Evolutionary conservation across 2,113 vertebrate genomes (phyloP).

Genomic region (Heptranchias perlo): DNA sequence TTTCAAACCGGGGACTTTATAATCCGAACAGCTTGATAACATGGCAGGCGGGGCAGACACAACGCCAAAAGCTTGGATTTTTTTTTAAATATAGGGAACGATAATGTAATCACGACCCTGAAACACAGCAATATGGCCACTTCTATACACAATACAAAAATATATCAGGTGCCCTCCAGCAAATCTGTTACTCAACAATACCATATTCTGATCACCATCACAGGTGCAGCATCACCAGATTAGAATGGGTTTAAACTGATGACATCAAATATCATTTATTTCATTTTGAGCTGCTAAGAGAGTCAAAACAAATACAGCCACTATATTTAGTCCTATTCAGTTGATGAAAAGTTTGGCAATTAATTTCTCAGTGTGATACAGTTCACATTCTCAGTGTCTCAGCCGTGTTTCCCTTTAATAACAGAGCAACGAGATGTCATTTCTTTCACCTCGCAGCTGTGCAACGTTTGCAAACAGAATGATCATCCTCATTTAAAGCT

Average conservation of each 20-base stretch:
- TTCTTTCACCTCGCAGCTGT: conserved; percentile 33
- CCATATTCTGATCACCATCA: neutral
- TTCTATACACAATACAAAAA: neutral
- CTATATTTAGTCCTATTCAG: conserved; percentile 17
- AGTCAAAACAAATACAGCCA: conserved; percentile 1
- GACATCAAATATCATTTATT: conserved; percentile 17
- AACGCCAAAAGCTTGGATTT: neutral
- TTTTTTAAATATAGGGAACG: neutral
- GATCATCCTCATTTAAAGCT: conserved; percentile 33
- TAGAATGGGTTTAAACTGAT: neutral
- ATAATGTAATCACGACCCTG: neutral
- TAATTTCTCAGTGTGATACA: conserved; percentile 32
- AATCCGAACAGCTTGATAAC: neutral
- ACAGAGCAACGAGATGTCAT: conserved; percentile 32
- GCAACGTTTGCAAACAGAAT: conserved; percentile 16
- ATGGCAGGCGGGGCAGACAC: neutral
- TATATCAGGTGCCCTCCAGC: neutral
- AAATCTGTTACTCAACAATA: neutral
- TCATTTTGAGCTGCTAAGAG: conserved; percentile 21
- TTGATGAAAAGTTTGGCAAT: conserved; percentile 36
- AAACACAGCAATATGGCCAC: neutral
- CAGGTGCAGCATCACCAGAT: neutral
- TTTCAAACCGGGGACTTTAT: neutral
- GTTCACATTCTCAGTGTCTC: conserved; percentile 25
- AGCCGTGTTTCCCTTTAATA: conserved; percentile 25